Evolutionary conservation across 2,888 invertebrate species (phyloP).

Genomic region (Cosmorhoe ocellata): DNA sequence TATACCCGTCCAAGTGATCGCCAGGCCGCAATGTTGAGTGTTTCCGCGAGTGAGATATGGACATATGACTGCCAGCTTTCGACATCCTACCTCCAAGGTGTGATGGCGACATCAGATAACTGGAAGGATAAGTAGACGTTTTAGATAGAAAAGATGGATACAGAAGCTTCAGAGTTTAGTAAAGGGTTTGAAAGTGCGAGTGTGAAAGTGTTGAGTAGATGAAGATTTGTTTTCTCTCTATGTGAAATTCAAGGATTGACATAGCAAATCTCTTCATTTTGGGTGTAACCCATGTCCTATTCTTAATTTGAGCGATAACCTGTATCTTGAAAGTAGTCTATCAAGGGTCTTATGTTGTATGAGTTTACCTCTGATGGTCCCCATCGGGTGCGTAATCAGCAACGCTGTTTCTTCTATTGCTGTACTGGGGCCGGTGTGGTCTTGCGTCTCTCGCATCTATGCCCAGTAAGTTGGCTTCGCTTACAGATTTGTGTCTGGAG

Average conservation of each 20-base stretch:
- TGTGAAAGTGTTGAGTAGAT: too few species aligned
- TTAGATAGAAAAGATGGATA: too few species aligned
- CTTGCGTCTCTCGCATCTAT: conserved; percentile 79
- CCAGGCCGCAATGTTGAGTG: conserved; percentile 82
- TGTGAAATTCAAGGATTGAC: too few species aligned
- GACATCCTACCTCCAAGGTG: conserved; percentile 83
- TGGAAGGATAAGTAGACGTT: conserved; percentile 35
- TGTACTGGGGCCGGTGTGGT: conserved; percentile 68
- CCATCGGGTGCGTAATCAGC: conserved; percentile 82
- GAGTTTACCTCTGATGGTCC: conserved; percentile 78
- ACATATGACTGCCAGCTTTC: conserved; percentile 85
- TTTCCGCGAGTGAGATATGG: conserved; percentile 79
- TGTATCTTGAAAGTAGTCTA: too few species aligned
- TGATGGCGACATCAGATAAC: conserved; percentile 74
- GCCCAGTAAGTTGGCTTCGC: conserved; percentile 92
- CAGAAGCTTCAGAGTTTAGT: too few species aligned
- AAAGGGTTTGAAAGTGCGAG: too few species aligned
- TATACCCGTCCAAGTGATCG: conserved; percentile 80
- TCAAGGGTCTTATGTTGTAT: background rate
- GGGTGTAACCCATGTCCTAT: too few species aligned
- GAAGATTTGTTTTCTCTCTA: too few species aligned
- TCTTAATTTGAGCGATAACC: too few species aligned
- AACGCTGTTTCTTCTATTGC: conserved; percentile 81
- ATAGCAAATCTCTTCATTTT: too few species aligned
- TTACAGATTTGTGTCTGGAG: conserved; percentile 86